Percentiles rank a stretch among this genome's conserved stretches.
phyloP scores from a whole-genome alignment of 1,140 invertebrate genomes.

The Wasmannia auropunctata region DNA sequence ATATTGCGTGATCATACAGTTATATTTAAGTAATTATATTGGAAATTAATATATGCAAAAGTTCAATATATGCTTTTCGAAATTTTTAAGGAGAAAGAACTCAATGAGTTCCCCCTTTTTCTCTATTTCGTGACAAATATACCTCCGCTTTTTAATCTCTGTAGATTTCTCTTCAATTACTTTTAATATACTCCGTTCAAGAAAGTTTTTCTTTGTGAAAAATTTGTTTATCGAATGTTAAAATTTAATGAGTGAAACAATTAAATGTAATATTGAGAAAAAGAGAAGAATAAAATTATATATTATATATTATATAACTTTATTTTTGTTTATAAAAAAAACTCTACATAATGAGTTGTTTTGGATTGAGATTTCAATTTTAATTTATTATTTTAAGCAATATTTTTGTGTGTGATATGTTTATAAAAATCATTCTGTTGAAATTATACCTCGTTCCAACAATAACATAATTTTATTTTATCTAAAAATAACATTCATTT shows the following conservation, averaged over 20 bases:
- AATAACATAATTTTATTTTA: background rate
- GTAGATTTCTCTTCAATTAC: background rate
- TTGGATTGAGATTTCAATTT: background rate
- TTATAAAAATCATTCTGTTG: background rate
- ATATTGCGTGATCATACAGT: constrained; percentile 57
- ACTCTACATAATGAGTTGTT: background rate
- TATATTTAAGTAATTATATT: constrained; percentile 79
- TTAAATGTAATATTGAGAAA: constrained; percentile 10
- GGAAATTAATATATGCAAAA: constrained; percentile 69
- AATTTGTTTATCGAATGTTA: constrained; percentile 15
- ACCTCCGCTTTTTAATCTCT: background rate
- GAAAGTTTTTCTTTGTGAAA: background rate
- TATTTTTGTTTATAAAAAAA: background rate
- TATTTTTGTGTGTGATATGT: too few relatives aligned
- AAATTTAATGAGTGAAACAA: background rate
- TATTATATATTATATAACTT: too few relatives aligned
- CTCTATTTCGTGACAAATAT: background rate
- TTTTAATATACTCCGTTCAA: background rate
- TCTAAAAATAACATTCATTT: background rate
- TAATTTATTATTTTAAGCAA: background rate
- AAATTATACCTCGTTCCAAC: background rate
- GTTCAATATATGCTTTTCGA: background rate
- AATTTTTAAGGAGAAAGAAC: background rate
- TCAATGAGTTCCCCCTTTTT: background rate
- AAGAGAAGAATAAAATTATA: background rate